Evolutionary conservation across 2,113 vertebrate species (phyloP).

Genomic region (Labrus mixtus): DNA sequence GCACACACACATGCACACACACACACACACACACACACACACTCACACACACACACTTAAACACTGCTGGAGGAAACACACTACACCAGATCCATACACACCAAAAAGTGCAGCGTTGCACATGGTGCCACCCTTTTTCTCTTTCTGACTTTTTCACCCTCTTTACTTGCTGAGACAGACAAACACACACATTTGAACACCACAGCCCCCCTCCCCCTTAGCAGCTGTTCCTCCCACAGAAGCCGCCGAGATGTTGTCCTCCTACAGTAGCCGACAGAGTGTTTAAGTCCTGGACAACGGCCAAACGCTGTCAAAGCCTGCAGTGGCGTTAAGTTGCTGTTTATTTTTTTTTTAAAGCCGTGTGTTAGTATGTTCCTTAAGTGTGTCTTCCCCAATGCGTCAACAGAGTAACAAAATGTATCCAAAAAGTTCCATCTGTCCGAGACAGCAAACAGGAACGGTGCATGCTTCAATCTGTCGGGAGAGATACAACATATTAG

Average conservation of each 20-base stretch:
- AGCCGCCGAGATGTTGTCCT: conserved; percentile 49
- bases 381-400: not conserved
- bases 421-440: not conserved
- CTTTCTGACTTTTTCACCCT: conserved; percentile 31
- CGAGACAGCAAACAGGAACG: conserved; percentile 3
- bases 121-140: conserved; percentile 7
- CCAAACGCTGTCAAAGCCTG: conserved; percentile 43
- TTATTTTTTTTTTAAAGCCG: conserved; percentile 19
- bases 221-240: conserved; percentile 40
- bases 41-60: conserved; percentile 10
- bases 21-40: conserved; percentile 17
- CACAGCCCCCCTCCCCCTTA: not conserved
- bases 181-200: not conserved
- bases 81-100: not conserved
- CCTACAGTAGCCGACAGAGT: conserved; percentile 36
- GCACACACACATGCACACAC: conserved; percentile 12
- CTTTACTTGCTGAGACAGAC: not conserved
- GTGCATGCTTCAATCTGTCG: conserved; percentile 7
- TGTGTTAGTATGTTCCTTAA: not conserved
- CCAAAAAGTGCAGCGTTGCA: conserved; percentile 27
- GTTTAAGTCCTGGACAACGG: conserved; percentile 37
- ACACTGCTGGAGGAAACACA: conserved; percentile 21
- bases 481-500: not conserved
- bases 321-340: not conserved
- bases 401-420: not conserved